phyloP scores from a whole-genome alignment of 1,140 invertebrate species.

The Cherax quadricarinatus region DNA sequence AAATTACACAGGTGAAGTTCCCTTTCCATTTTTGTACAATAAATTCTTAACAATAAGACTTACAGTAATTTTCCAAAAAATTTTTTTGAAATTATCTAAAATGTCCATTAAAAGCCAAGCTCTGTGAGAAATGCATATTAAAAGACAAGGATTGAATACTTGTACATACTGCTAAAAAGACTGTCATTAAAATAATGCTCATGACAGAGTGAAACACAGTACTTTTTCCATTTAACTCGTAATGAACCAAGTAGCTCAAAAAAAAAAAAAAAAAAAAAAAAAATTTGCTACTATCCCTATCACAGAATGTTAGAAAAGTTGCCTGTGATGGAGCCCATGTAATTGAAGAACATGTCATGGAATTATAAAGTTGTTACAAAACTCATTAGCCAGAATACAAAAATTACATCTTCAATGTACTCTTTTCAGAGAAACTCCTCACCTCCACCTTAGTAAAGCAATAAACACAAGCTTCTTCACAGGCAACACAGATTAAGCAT shows the following conservation, averaged over 20 bases:
- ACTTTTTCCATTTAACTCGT: constrained; percentile 31
- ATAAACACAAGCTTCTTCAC: constrained; percentile 15
- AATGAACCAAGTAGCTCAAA: constrained; percentile 15
- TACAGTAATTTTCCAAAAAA: constrained; percentile 20
- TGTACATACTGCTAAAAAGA: constrained; percentile 52
- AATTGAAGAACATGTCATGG: background rate
- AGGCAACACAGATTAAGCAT: constrained; percentile 50
- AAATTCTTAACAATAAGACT: constrained; percentile 53
- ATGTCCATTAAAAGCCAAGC: constrained; percentile 67
- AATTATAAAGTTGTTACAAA: background rate
- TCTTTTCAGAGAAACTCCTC: background rate
- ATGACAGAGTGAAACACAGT: constrained; percentile 5
- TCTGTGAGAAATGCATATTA: constrained; percentile 66
- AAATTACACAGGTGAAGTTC: constrained; percentile 51
- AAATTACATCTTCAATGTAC: background rate
- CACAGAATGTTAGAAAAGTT: constrained; percentile 66
- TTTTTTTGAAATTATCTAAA: constrained; percentile 47
- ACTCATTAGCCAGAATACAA: background rate
- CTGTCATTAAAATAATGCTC: constrained; percentile 21
- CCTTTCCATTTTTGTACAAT: constrained; percentile 63
- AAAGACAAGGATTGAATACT: constrained; percentile 62
- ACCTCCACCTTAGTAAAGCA: constrained; percentile 14
- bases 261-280: constrained; percentile 56
- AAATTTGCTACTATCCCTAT: constrained; percentile 62
- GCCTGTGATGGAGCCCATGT: constrained; percentile 38